phyloP scores from a whole-genome alignment of 2,888 invertebrate genomes.

The Acronicta alni region DNA sequence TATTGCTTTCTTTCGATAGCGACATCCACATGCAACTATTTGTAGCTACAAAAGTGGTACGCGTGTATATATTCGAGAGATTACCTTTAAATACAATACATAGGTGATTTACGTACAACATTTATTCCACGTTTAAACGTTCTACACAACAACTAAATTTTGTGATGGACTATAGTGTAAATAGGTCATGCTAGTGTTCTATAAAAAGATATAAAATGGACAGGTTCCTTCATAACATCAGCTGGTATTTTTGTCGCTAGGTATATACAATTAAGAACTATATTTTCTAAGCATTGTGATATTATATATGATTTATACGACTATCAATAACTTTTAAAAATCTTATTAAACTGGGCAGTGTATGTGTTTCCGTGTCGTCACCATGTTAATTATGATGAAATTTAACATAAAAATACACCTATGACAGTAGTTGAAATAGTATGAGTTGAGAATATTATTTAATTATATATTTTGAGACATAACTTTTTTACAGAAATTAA shows the following conservation, averaged over 20 bases:
- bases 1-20: constrained; percentile 69
- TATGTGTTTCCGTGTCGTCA: constrained; percentile 48
- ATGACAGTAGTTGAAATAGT: constrained; percentile 32
- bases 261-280: constrained; percentile 58
- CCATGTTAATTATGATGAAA: constrained; percentile 23
- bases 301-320: constrained; percentile 54
- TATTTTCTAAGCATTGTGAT: constrained; percentile 57
- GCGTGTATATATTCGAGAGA: constrained; percentile 50
- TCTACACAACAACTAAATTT: constrained; percentile 55
- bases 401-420: constrained; percentile 9
- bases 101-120: constrained; percentile 57
- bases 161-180: constrained; percentile 64
- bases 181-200: constrained; percentile 50
- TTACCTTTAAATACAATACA: constrained; percentile 47
- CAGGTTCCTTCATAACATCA: constrained; percentile 61
- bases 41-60: constrained; percentile 44
- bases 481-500: constrained; percentile 38
- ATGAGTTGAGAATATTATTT: constrained; percentile 23
- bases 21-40: constrained; percentile 53
- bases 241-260: constrained; percentile 54
- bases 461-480: constrained; percentile 33
- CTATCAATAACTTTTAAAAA: constrained; percentile 43
- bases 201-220: constrained; percentile 74
- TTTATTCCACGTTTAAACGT: constrained; percentile 47
- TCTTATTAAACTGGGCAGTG: constrained; percentile 64